Conservation (phyloP, 2,113 vertebrate genomes). For the Monarcha castaneiventris region DNA sequence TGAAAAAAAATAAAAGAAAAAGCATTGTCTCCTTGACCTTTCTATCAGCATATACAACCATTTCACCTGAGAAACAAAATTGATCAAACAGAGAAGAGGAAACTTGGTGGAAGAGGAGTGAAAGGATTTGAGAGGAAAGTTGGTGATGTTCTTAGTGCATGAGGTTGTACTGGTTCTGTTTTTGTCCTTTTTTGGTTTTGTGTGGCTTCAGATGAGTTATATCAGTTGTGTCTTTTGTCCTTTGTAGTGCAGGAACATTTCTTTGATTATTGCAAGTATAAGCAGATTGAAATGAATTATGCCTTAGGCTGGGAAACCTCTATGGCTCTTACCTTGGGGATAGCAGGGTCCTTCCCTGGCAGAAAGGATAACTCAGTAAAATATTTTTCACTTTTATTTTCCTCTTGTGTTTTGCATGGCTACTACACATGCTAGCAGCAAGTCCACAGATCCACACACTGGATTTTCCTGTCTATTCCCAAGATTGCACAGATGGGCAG, state of each 20-base stretch:
- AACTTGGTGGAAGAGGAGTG: background rate
- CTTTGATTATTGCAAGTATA: background rate
- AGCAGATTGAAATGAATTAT: background rate
- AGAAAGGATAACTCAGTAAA: background rate
- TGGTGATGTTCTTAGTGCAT: background rate
- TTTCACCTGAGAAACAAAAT: background rate
- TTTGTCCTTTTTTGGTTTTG: background rate
- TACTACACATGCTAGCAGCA: background rate
- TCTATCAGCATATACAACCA: background rate
- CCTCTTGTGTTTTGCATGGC: background rate
- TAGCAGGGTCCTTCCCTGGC: background rate
- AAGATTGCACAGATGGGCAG: background rate
- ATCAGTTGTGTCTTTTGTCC: background rate
- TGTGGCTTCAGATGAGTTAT: background rate
- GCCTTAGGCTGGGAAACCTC: background rate
- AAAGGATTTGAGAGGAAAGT: background rate
- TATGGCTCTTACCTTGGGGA: background rate
- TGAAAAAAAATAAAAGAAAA: background rate
- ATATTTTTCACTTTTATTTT: background rate
- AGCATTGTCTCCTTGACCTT: rapidly evolving
- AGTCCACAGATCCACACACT: background rate
- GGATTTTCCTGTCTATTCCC: background rate
- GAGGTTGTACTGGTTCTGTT: background rate
- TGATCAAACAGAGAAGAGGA: background rate
- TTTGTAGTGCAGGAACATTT: background rate